Conservation (phyloP, 2,113 vertebrate genomes). For the Notothenia rossii region DNA sequence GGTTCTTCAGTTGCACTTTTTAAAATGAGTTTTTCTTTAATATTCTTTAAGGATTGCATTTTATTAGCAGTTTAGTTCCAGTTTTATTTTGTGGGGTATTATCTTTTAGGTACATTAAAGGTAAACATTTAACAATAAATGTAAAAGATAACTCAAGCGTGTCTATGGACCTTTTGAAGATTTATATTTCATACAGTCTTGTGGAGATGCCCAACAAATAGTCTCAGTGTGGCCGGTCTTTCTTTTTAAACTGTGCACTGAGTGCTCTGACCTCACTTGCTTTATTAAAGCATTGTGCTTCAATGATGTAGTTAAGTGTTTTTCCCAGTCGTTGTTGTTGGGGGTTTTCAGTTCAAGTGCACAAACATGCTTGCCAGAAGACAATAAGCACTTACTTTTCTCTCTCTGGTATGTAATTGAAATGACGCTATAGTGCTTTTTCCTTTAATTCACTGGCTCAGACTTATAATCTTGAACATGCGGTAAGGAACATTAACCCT, state of each 20-base stretch:
- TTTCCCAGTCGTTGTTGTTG: constrained; percentile 14
- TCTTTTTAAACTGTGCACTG: background rate
- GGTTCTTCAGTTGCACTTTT: background rate
- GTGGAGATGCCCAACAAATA: constrained; percentile 1
- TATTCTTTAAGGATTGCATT: constrained; percentile 17
- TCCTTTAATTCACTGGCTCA: constrained; percentile 32
- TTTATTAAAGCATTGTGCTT: constrained; percentile 36
- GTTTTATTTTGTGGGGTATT: background rate
- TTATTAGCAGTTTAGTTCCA: constrained; percentile 21
- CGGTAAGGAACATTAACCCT: background rate
- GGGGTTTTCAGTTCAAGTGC: constrained; percentile 20
- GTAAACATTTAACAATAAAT: background rate
- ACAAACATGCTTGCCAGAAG: constrained; percentile 28
- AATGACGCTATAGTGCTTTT: constrained; percentile 20
- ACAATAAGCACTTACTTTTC: constrained; percentile 46
- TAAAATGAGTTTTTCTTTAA: constrained; percentile 12
- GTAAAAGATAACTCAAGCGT: background rate
- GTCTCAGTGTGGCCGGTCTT: background rate
- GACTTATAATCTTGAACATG: constrained; percentile 15
- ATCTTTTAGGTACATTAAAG: background rate
- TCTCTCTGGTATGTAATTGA: constrained; percentile 42
- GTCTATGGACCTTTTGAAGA: background rate
- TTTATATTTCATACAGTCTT: background rate
- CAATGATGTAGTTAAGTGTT: constrained; percentile 22
- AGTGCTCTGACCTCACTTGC: constrained; percentile 34